These are phyloP conservation scores for Tenthredo mesomela DNA, from an alignment of 2,888 invertebrate species.

Conservation along the genomic window DNA sequence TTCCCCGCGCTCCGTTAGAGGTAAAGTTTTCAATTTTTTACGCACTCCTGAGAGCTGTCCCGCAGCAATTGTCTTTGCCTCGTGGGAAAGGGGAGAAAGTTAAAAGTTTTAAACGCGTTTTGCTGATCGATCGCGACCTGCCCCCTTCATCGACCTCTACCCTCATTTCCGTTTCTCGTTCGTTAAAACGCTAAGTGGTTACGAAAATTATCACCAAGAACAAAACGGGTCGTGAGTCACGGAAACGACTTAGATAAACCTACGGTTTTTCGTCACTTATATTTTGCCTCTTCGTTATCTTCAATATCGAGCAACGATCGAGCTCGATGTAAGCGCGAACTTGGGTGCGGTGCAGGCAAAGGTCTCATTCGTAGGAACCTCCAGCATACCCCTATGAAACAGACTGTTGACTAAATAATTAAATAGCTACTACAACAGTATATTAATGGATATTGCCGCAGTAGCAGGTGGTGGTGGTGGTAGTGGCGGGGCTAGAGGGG, in stretches of 20 bases:
- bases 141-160: not conserved
- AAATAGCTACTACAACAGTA: conserved; percentile 55
- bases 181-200: not conserved
- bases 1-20: conserved; percentile 42
- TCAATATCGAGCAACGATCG: not conserved
- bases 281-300: not conserved
- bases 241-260: not conserved
- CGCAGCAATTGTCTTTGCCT: conserved; percentile 64
- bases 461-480: conserved; percentile 8
- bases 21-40: conserved; percentile 54
- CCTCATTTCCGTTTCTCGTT: conserved; percentile 28
- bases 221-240: not conserved
- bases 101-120: conserved; percentile 29
- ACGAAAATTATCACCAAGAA: not conserved
- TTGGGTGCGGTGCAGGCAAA: not conserved
- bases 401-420: conserved; percentile 62
- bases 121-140: conserved; percentile 5
- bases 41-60: conserved; percentile 55
- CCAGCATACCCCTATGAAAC: conserved; percentile 21
- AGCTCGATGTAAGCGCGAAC: not conserved
- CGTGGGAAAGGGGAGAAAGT: conserved; percentile 23
- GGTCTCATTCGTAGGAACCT: not conserved
- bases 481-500: not conserved
- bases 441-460: conserved; percentile 42
- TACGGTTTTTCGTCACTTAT: not conserved